Percentiles rank a stretch among this genome's conserved stretches.
These are phyloP conservation scores for Coelinius sp. DNA, from an alignment of 2,888 invertebrate genomes.

Conservation along the genomic window DNA sequence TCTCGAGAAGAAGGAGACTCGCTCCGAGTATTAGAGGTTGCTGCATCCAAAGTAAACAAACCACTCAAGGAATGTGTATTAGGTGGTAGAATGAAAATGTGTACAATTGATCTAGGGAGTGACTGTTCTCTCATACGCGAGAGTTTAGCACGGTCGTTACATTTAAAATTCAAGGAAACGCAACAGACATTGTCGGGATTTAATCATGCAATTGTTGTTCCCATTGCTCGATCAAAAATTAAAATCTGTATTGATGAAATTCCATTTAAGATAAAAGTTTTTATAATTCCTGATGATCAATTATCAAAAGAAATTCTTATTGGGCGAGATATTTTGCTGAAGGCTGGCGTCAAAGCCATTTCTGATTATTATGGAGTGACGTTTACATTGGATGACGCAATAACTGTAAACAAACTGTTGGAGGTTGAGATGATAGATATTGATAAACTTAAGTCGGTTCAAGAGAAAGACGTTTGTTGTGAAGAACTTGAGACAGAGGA, in stretches of 20 bases:
- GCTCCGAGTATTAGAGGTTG: not conserved
- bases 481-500: not conserved
- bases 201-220: constrained; percentile 41
- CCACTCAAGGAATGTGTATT: constrained; percentile 39
- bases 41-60: constrained; percentile 22
- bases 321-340: constrained; percentile 42
- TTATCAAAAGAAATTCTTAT: constrained; percentile 42
- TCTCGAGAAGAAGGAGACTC: too few relatives aligned
- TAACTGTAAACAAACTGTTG: too few relatives aligned
- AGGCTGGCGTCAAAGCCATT: constrained; percentile 31
- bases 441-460: not conserved
- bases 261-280: constrained; percentile 39
- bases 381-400: too few relatives aligned
- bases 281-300: constrained; percentile 42
- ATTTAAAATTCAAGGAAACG: constrained; percentile 34
- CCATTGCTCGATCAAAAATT: constrained; percentile 36
- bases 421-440: too few relatives aligned
- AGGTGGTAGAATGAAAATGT: too few relatives aligned
- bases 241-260: constrained; percentile 40
- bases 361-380: not conserved
- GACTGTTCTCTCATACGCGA: constrained; percentile 48
- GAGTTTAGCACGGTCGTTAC: constrained; percentile 37
- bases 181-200: constrained; percentile 39
- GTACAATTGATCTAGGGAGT: constrained; percentile 46
- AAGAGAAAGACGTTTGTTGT: not conserved